A percentile compares a stretch with the other conserved stretches of the same genome.
Conservation (phyloP, 2,888 invertebrate species). For the Torymus tubicola region DNA sequence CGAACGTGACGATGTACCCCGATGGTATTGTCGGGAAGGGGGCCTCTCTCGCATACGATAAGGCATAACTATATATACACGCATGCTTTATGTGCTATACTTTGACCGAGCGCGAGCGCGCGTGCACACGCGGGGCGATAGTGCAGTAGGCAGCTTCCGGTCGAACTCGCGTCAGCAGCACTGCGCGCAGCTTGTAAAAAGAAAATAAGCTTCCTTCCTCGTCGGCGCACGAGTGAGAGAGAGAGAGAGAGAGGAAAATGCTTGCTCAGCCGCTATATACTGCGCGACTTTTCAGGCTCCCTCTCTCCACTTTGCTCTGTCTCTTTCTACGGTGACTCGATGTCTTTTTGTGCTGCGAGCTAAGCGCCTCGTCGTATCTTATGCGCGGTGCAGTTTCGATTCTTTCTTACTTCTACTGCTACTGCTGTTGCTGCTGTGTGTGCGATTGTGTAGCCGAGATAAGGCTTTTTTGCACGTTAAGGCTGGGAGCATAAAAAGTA, state of each 20-base stretch:
- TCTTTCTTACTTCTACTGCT: too few species aligned
- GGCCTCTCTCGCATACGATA: constrained; percentile 26
- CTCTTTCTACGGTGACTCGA: too few species aligned
- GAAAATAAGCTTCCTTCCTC: constrained; percentile 38
- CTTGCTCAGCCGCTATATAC: neutral
- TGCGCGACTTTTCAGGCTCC: neutral
- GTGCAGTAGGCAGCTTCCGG: constrained; percentile 36
- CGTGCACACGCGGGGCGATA: neutral
- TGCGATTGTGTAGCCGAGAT: too few species aligned
- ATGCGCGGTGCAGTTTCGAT: too few species aligned
- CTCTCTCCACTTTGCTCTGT: neutral
- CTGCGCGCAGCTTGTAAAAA: constrained; percentile 17
- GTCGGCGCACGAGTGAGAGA: neutral
- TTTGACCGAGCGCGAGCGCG: neutral
- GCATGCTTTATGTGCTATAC: neutral
- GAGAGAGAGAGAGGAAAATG: too few species aligned
- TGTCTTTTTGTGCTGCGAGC: too few species aligned
- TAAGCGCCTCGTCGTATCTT: too few species aligned
- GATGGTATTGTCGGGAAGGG: constrained; percentile 22
- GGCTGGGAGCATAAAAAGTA: too few species aligned
- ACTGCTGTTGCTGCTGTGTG: too few species aligned
- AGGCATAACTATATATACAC: constrained; percentile 3
- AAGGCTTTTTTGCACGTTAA: too few species aligned
- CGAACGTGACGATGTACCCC: constrained; percentile 38
- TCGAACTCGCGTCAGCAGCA: constrained; percentile 14